Conservation (phyloP, 2,113 vertebrate genomes). For the Prochilodus magdalenae region DNA sequence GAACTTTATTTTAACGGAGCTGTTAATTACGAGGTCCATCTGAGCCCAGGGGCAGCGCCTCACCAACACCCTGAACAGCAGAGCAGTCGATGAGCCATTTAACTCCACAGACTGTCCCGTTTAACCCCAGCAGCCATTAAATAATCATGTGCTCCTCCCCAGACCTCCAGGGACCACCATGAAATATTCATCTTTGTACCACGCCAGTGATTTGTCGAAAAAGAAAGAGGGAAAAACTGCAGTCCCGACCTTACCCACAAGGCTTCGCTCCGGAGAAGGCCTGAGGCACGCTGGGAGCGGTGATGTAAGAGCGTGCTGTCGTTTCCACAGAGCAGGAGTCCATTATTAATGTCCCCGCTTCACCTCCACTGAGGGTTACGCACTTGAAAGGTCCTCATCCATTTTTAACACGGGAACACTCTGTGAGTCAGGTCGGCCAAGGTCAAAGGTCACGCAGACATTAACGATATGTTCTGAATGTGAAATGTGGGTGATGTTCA, state of each 20-base stretch:
- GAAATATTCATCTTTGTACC: slow-evolving; percentile 49
- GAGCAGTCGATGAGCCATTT: slow-evolving; percentile 30
- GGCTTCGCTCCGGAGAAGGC: background rate
- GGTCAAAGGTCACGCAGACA: slow-evolving; percentile 6
- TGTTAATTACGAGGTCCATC: background rate
- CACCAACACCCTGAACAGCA: slow-evolving; percentile 26
- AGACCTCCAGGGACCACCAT: slow-evolving; percentile 34
- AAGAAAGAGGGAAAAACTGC: background rate
- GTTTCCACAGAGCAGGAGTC: background rate
- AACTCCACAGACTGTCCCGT: slow-evolving; percentile 36
- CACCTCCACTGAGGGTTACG: background rate
- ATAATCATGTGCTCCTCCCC: slow-evolving; percentile 41
- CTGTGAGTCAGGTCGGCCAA: background rate
- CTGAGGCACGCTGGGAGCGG: background rate
- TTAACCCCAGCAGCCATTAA: slow-evolving; percentile 47
- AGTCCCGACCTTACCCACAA: background rate
- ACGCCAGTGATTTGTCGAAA: slow-evolving; percentile 11
- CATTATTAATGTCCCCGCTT: slow-evolving; percentile 11
- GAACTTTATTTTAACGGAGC: slow-evolving; percentile 5
- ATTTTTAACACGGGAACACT: background rate
- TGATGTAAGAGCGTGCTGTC: slow-evolving; percentile 26
- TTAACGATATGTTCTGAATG: background rate
- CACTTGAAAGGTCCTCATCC: slow-evolving; percentile 5
- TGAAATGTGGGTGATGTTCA: background rate
- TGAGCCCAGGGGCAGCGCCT: slow-evolving; percentile 15